phyloP scores from a whole-genome alignment of 2,888 invertebrate species.

The Baronia brevicornis region DNA sequence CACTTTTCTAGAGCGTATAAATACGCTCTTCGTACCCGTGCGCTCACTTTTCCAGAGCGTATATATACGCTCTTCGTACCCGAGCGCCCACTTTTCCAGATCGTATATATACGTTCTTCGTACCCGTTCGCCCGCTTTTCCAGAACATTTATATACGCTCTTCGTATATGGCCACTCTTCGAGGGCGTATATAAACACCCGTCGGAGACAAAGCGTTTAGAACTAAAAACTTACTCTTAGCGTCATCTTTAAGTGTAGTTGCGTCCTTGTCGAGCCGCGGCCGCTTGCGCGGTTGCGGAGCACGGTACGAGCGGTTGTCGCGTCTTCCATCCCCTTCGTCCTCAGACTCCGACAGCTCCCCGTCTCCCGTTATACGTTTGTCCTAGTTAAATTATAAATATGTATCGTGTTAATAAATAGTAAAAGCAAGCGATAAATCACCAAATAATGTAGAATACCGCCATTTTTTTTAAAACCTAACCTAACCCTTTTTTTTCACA shows the following conservation, averaged over 20 bases:
- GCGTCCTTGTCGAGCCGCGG: constrained; percentile 82
- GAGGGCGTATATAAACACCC: not conserved
- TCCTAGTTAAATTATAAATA: constrained; percentile 66
- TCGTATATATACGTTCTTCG: no score
- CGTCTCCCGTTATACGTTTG: constrained; percentile 95
- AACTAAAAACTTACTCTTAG: constrained; percentile 68
- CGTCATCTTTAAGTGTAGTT: constrained; percentile 77
- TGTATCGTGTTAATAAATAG: not conserved
- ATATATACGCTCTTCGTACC: no score
- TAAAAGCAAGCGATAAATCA: no score
- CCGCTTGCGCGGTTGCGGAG: constrained; percentile 78
- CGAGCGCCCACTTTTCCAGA: not conserved
- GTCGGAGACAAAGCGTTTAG: not conserved
- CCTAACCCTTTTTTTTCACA: no score
- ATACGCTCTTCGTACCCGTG: no score
- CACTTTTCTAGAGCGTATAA: no score
- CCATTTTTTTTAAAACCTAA: no score
- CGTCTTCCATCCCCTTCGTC: constrained; percentile 87
- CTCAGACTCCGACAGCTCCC: constrained; percentile 95
- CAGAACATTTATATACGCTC: not conserved
- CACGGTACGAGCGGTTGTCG: constrained; percentile 78
- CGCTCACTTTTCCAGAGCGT: no score
- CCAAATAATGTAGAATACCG: no score
- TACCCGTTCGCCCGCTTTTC: no score
- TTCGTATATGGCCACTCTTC: not conserved